phyloP scores from a whole-genome alignment of 2,888 invertebrate genomes.

The Caenorhabditis imperialis region DNA sequence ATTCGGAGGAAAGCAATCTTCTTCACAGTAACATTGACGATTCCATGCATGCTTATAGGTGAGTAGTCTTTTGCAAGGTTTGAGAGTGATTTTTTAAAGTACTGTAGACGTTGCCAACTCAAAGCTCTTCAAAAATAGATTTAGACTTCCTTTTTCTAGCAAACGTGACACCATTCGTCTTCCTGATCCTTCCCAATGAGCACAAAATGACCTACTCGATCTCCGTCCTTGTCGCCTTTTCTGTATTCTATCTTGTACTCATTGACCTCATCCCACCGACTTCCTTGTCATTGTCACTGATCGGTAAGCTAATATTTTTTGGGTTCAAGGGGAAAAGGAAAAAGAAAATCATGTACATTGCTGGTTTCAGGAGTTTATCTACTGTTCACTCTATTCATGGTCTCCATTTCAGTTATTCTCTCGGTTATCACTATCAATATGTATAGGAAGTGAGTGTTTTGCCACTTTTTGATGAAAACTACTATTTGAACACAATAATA shows the following conservation, averaged over 20 bases:
- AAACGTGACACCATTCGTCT: constrained; percentile 66
- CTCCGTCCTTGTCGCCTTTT: constrained; percentile 96
- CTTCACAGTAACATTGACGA: constrained; percentile 69
- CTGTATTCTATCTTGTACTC: constrained; percentile 97
- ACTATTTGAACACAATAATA: too few species aligned
- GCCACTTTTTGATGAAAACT: not conserved
- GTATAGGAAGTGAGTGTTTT: constrained; percentile 88
- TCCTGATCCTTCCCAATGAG: constrained; percentile 81
- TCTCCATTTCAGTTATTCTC: constrained; percentile 92
- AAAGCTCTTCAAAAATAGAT: not conserved
- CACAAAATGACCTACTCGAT: constrained; percentile 94
- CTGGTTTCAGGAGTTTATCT: constrained; percentile 85
- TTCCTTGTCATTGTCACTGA: constrained; percentile 90
- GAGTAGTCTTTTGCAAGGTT: too few species aligned
- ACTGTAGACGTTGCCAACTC: constrained; percentile 13
- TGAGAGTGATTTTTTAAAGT: too few species aligned
- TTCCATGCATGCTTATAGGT: constrained; percentile 76
- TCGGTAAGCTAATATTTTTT: constrained; percentile 82
- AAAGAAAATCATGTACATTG: too few species aligned
- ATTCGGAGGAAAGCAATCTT: constrained; percentile 69
- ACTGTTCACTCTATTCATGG: constrained; percentile 96
- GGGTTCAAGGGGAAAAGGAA: too few species aligned
- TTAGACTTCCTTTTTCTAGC: constrained; percentile 45
- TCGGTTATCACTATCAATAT: constrained; percentile 95
- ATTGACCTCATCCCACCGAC: constrained; percentile 98